Conservation (phyloP, 2,888 invertebrate genomes). For the Yponomeuta sedellus region DNA sequence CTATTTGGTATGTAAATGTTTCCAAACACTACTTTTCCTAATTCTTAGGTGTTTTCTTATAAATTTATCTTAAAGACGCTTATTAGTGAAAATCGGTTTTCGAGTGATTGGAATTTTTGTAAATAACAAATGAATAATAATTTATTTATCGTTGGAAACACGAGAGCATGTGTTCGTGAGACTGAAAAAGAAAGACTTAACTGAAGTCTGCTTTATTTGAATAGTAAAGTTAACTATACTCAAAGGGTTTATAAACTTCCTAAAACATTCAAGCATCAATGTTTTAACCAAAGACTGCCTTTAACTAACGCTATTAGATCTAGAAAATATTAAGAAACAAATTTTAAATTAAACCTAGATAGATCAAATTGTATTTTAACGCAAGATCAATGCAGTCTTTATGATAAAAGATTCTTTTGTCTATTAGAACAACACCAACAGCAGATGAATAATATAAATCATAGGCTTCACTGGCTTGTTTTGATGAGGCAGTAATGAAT, state of each 20-base stretch:
- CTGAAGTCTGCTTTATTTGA: conserved; percentile 5
- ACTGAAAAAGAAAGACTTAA: conserved; percentile 35
- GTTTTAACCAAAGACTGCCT: conserved; percentile 31
- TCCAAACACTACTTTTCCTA: background rate
- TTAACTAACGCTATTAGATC: conserved; percentile 16
- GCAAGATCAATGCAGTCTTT: conserved; percentile 3
- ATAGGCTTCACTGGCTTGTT: background rate
- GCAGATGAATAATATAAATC: background rate
- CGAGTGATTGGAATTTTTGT: conserved; percentile 22
- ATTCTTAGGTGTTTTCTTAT: conserved; percentile 12
- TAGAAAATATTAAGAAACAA: conserved; percentile 1
- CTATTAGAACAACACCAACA: background rate
- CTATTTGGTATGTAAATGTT: background rate
- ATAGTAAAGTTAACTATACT: conserved; percentile 5
- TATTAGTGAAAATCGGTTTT: conserved; percentile 13
- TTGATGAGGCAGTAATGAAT: background rate
- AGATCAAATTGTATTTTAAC: conserved; percentile 9
- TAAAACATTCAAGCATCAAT: conserved; percentile 11
- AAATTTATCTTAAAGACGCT: conserved; percentile 11
- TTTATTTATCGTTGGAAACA: conserved; percentile 39
- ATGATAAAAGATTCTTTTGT: conserved; percentile 1
- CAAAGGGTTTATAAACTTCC: background rate
- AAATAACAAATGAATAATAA: conserved; percentile 35
- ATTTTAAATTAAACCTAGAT: conserved; percentile 11
- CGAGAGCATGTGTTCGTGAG: conserved; percentile 39